A percentile compares a stretch with the other conserved stretches of the same genome.
Evolutionary conservation across 2,888 invertebrate species (phyloP).

Genomic region (Parnassius smintheus): DNA sequence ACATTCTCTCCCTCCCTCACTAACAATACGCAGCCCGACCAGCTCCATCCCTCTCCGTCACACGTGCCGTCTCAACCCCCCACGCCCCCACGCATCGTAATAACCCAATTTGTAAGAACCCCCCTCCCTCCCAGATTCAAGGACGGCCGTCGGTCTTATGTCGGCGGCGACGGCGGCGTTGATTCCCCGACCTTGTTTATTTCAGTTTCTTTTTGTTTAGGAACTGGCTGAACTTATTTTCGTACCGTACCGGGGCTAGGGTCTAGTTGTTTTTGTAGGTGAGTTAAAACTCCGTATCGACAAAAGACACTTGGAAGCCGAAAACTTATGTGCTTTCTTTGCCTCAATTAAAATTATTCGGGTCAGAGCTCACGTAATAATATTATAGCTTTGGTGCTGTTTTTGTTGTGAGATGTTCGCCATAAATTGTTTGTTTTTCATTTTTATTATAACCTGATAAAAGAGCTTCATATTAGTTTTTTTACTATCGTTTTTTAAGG

Average conservation of each 20-base stretch:
- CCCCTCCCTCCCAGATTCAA: constrained; percentile 68
- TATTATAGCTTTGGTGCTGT: neutral
- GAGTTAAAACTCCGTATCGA: constrained; percentile 42
- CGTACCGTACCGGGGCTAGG: constrained; percentile 62
- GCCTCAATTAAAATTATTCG: constrained; percentile 7
- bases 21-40: constrained; percentile 33
- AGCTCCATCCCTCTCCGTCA: constrained; percentile 45
- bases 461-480: neutral
- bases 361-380: constrained; percentile 9
- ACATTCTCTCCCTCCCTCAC: constrained; percentile 47
- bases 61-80: constrained; percentile 65
- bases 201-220: constrained; percentile 81
- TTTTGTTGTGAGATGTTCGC: neutral
- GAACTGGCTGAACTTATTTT: constrained; percentile 78
- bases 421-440: neutral
- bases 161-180: constrained; percentile 79
- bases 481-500: neutral
- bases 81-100: constrained; percentile 73
- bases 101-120: constrained; percentile 82
- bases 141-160: constrained; percentile 81
- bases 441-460: neutral
- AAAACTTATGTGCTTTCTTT: constrained; percentile 8
- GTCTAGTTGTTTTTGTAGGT: constrained; percentile 56
- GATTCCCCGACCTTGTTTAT: constrained; percentile 81
- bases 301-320: constrained; percentile 35